Evolutionary conservation across 2,113 vertebrate genomes (phyloP).

Genomic region (Macheiramphus alcinus): DNA sequence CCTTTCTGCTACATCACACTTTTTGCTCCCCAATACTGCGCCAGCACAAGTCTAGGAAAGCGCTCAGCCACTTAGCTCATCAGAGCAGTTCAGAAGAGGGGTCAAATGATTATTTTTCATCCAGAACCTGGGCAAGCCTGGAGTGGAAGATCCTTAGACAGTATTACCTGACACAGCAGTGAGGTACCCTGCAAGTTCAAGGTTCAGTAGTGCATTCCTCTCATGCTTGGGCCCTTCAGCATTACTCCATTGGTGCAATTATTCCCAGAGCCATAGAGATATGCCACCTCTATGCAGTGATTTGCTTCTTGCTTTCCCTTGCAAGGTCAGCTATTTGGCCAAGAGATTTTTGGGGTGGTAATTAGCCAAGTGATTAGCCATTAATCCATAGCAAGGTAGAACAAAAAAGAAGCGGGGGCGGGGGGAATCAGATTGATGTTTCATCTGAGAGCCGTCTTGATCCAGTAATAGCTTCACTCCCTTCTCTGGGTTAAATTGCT

Average conservation of each 20-base stretch:
- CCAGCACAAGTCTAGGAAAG: background rate
- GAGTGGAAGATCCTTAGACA: background rate
- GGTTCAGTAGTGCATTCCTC: background rate
- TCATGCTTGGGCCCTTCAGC: background rate
- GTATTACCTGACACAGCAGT: background rate
- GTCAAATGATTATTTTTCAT: background rate
- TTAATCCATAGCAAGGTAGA: conserved; percentile 30
- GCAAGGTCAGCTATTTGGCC: conserved; percentile 21
- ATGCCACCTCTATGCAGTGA: background rate
- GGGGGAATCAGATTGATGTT: background rate
- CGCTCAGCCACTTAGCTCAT: background rate
- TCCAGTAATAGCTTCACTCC: background rate
- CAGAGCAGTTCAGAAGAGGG: background rate
- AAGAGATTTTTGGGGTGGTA: background rate
- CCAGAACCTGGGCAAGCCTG: background rate
- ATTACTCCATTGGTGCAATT: background rate
- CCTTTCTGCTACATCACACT: background rate
- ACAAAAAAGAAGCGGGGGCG: background rate
- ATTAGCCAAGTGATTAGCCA: conserved; percentile 28
- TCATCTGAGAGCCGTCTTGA: background rate
- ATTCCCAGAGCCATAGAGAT: background rate
- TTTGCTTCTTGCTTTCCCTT: background rate
- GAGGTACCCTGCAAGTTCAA: background rate
- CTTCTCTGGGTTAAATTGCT: background rate
- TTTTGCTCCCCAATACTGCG: background rate